phyloP scores from a whole-genome alignment of 2,888 invertebrate species.

The Nesidiocoris tenuis region DNA sequence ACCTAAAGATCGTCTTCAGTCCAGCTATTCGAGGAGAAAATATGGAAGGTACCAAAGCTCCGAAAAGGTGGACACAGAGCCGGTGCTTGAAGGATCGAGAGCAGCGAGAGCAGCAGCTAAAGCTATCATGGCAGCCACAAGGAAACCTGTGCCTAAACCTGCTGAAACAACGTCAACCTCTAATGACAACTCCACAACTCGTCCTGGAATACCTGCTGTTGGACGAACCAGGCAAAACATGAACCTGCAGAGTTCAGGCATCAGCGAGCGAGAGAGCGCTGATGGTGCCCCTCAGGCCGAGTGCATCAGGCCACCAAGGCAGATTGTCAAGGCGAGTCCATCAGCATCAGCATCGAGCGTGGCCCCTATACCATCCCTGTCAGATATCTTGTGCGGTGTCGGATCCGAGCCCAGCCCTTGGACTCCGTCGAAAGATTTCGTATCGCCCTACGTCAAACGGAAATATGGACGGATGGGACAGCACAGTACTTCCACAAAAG shows the following conservation, averaged over 20 bases:
- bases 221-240: neutral
- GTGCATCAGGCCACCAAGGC: neutral
- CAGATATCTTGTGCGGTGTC: conserved; percentile 29
- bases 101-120: conserved; percentile 24
- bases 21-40: conserved; percentile 27
- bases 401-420: conserved; percentile 7
- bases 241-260: neutral
- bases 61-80: neutral
- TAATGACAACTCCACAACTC: neutral
- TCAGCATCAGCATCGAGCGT: no score
- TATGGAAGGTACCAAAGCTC: conserved; percentile 3
- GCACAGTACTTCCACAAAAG: neutral
- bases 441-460: conserved; percentile 26
- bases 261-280: neutral
- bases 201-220: neutral
- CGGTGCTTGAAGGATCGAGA: conserved; percentile 23
- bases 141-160: conserved; percentile 8
- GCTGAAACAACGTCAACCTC: no score
- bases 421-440: conserved; percentile 28
- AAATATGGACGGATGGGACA: conserved; percentile 20
- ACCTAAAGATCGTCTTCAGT: conserved; percentile 17
- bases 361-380: conserved; percentile 17
- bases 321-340: no score
- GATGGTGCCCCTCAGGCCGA: neutral
- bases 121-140: conserved; percentile 28